Base-by-base conservation (phyloP, 2,113 vertebrate species). In the Poecile atricapillus region DNA sequence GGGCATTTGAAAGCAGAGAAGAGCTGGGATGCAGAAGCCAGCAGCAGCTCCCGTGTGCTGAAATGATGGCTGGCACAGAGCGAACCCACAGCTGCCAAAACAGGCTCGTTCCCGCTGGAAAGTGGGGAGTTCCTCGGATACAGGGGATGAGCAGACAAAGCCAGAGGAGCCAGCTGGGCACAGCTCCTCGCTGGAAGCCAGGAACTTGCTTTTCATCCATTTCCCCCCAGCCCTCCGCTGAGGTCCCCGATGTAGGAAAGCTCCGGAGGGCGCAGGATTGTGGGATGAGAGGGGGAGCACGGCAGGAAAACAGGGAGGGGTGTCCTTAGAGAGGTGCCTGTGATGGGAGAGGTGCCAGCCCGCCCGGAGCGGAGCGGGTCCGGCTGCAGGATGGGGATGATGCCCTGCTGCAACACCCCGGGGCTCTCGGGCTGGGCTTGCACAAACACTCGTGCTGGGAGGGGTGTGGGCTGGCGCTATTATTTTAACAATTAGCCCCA, bases 101-200 rank as follows among this genome's bases (percentile, higher is more conserved):
- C 39, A 28, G 62, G 56, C 70, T 96, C 6, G 20, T 23, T 94
- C 69, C 71, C 50, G 13, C 63, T 31, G 63, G 47, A 59, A 86
- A 97, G 43, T n/a, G 37, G 58, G 49, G 80, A 75, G 47, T 52
- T 73, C 23, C 5, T 52, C 3, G 63, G 71, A 37, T 67, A 6
- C 13, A 1, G 35, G 80, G 63, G 41, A 78, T 9, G 73, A 58
- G 70, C 46, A 94, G 92, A 96, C 94, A 89, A 94, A 97, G 91
- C 89, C 75, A 5, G 24, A 20, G 63, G 24, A 10, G n/a, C 15
- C 70, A 53, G 76, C 55, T 8, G 41, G 71, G 80, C 64, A 21
- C 27, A 24, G 75, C 46, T 79, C 84, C 58, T 53, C n/a, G 5
- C 43, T 70, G 87, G 23, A n/a, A 93, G 46, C 59, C 50, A 30